A percentile compares a stretch with the other conserved stretches of the same genome.
Evolutionary conservation across 2,888 invertebrate genomes (phyloP).

Genomic region (Cerastis rubricosa): DNA sequence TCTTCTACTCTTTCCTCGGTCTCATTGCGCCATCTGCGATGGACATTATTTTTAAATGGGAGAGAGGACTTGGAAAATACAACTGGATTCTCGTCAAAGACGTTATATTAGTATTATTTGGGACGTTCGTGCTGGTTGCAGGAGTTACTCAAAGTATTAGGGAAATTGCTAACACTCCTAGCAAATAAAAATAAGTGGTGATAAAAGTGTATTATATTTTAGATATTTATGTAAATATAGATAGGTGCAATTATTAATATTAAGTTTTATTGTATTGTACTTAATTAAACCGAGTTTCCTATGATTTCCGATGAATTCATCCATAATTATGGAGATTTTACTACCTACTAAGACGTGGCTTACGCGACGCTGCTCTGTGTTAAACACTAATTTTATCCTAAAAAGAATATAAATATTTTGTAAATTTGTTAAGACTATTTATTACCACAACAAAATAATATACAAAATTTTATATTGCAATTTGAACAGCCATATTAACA

Average conservation of each 20-base stretch:
- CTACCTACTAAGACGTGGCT: conserved; percentile 4
- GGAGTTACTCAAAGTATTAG: conserved; percentile 90
- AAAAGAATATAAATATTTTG: conserved; percentile 36
- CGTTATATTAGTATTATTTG: conserved; percentile 90
- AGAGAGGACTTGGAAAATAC: conserved; percentile 92
- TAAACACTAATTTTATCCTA: conserved; percentile 29
- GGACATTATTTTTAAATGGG: conserved; percentile 93
- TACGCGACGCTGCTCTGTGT: conserved; percentile 11
- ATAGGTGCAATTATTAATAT: conserved; percentile 43
- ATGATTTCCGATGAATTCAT: conserved; percentile 9
- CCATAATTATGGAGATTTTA: conserved; percentile 9
- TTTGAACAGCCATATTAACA: not conserved
- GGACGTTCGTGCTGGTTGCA: conserved; percentile 92
- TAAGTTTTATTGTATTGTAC: conserved; percentile 49
- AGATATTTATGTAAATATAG: conserved; percentile 63
- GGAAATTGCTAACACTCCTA: conserved; percentile 80
- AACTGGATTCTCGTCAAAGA: conserved; percentile 94
- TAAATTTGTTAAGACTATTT: conserved; percentile 12
- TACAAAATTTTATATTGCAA: not conserved
- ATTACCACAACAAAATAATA: not conserved
- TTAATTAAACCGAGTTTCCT: conserved; percentile 41
- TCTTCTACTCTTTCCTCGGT: conserved; percentile 94
- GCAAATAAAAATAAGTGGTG: conserved; percentile 40
- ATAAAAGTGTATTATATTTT: conserved; percentile 44
- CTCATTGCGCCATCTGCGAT: conserved; percentile 94